Conservation (phyloP, 2,113 vertebrate genomes). For the Narcine bancroftii region DNA sequence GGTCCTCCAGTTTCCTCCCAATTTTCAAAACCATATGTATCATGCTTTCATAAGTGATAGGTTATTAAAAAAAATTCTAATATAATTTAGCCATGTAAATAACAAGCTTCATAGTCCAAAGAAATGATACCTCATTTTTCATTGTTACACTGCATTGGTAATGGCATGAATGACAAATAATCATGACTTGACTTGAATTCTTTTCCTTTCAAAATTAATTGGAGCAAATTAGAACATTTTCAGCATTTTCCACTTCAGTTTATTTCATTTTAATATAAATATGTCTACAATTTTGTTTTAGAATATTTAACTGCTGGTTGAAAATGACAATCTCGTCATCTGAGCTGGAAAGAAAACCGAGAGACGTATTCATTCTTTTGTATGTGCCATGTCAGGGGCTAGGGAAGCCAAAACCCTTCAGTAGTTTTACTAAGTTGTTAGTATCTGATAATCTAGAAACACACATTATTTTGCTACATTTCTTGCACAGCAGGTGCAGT, state of each 20-base stretch:
- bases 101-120: no score
- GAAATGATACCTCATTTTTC: no score
- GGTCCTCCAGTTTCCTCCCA: no score
- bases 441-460: neutral
- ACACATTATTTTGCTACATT: neutral
- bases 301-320: neutral
- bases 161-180: no score
- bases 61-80: no score
- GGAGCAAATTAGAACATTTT: neutral
- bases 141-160: no score
- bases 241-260: neutral
- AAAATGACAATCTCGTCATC: constrained; percentile 21
- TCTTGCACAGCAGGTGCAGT: neutral
- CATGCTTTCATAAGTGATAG: no score
- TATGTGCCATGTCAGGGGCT: neutral
- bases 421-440: neutral
- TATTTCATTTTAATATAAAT: neutral
- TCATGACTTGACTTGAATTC: no score
- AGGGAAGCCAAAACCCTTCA: neutral
- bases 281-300: neutral
- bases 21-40: no score
- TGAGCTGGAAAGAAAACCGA: neutral
- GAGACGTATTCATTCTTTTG: neutral
- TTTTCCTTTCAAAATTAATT: neutral
- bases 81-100: no score